A percentile compares a stretch with the other conserved stretches of the same genome.
Evolutionary conservation across 2,888 invertebrate genomes (phyloP).

Genomic region (Labia minor): DNA sequence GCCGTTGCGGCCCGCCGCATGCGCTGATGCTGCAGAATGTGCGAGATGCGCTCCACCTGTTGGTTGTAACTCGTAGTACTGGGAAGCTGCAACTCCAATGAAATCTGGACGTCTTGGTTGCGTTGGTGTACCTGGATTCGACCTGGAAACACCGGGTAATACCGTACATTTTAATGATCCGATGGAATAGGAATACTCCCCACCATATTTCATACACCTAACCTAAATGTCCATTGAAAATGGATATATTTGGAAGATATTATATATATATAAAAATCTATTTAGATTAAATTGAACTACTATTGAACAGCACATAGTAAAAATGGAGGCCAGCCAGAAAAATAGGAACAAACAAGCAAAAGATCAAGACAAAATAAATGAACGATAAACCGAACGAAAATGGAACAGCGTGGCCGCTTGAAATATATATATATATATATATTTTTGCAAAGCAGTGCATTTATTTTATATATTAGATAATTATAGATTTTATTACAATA

Average conservation of each 20-base stretch:
- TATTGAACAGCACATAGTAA: neutral
- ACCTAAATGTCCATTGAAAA: neutral
- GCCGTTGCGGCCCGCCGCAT: constrained; percentile 15
- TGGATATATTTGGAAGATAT: neutral
- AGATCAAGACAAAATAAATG: neutral
- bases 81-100: constrained; percentile 51
- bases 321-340: constrained; percentile 3
- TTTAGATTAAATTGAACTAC: neutral
- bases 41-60: constrained; percentile 30
- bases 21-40: constrained; percentile 28
- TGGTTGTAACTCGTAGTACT: constrained; percentile 37
- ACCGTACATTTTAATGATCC: neutral
- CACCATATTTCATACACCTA: neutral
- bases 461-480: neutral
- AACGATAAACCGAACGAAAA: neutral
- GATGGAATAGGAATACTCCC: constrained; percentile 16
- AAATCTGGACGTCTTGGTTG: constrained; percentile 81
- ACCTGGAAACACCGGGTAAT: constrained; percentile 47
- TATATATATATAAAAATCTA: neutral
- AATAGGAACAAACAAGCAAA: neutral
- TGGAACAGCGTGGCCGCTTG: neutral
- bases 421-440: no score
- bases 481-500: neutral
- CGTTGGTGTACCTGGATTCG: constrained; percentile 85
- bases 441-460: constrained; percentile 1